Evolutionary conservation across 1,140 invertebrate species (phyloP), one percentile per base, ranked within the genome.

Genomic region (Prorops nasuta): DNA sequence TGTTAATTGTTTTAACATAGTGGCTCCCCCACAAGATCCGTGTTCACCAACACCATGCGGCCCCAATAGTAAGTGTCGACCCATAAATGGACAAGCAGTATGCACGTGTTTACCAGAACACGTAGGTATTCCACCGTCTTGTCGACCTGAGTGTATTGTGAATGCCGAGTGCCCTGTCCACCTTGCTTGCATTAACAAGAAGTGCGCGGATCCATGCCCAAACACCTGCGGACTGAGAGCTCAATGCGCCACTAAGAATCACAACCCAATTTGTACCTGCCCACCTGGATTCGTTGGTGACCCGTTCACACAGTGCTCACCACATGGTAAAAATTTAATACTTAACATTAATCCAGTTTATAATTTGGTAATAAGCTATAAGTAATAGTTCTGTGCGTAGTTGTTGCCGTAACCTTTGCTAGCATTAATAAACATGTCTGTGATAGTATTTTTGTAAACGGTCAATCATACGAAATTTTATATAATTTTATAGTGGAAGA

Each of bases 221-320:
- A 80, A 81, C 35, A 78, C 80, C 3, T 86, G 84, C 64, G 83
- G 83, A 10, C 63, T 74, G 44, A 72, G 74, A 24, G 80, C 82
- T 9, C 66, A 77, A 46, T 79, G 85, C 64, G 72, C 71, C 45
- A 76, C 80, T 0, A 77, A 76, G 53, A 83, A 82, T 60, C 84
- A 80, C 53, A 83, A 71, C 54, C 81, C 80, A 61, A 86, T 86
- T 45, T 90, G 87, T 63, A 83, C 82, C n/a, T 90, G 87, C 67
- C 82, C 84, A 46, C 63, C 80, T 32, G 86, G 88, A 7, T 86
- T 83, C 63, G 85, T 84, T 21, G 89, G 89, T 39, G 87, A 91
- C 84, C 87, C 89, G 31, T 89, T 89, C 64, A 76, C 74, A 7
- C 73, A 76, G 42, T 88, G 85, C 63, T 21, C 77, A 63, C 55